Conservation (phyloP, 2,113 vertebrate genomes). For the Scomber scombrus region DNA sequence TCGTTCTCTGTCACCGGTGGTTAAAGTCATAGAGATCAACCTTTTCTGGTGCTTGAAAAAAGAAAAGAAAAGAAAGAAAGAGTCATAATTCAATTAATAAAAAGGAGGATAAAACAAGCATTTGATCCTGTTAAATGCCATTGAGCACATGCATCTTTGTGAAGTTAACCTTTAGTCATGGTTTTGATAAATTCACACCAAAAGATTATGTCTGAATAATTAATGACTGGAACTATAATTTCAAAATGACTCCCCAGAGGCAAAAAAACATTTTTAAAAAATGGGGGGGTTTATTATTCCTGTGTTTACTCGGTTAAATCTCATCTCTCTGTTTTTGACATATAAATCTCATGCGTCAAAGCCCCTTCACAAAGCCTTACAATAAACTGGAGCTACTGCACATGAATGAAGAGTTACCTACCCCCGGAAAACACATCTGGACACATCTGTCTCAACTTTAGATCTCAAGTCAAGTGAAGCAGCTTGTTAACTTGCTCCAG, state of each 20-base stretch:
- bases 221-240: conserved; percentile 25
- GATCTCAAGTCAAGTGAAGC: conserved; percentile 53
- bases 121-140: conserved; percentile 60
- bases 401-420: conserved; percentile 12
- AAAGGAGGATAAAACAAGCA: conserved; percentile 52
- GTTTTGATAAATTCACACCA: conserved; percentile 32
- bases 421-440: conserved; percentile 50
- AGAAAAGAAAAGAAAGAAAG: conserved; percentile 47
- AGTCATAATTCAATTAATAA: conserved; percentile 72
- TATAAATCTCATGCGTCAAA: neutral
- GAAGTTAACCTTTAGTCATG: conserved; percentile 55
- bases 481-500: conserved; percentile 64
- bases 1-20: conserved; percentile 23
- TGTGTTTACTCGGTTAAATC: conserved; percentile 5
- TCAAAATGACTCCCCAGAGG: neutral
- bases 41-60: conserved; percentile 34
- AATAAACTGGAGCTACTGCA: conserved; percentile 29
- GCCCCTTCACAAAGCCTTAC: conserved; percentile 1
- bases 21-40: conserved; percentile 61
- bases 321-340: neutral
- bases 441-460: conserved; percentile 53
- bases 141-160: conserved; percentile 44
- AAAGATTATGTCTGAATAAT: conserved; percentile 38
- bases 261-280: neutral
- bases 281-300: neutral